Evolutionary conservation across 2,797 vertebrate genomes (phyloP), one percentile per base, ranked within the genome.

Genomic region (Hirundo rustica): DNA sequence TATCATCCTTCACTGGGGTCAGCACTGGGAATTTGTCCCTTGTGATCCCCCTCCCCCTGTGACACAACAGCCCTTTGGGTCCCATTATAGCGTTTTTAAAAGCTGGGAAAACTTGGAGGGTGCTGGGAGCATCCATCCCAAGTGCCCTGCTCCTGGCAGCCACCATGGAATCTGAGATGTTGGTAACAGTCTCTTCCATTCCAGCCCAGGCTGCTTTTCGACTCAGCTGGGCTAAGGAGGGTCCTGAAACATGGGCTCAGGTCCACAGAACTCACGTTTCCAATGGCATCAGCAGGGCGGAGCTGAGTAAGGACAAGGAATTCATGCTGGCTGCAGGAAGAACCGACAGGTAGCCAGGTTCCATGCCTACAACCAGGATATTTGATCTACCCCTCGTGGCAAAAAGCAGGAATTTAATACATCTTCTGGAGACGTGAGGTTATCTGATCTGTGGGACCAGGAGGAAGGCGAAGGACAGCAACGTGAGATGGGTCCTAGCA

Each of bases 371-470:
- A 70, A 23, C 18, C 26, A 57, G 68, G 92, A 66, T 86, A 97
- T 71, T 36, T 76, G 88, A 96, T 93, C 95, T 60, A 32, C 30
- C 58, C 54, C 88, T 78, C 32, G 34, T 44, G 94, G 89, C 77
- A 96, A 86, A 95, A 92, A 70, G 36, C 60, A 84, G 82, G 60
- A 95, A 95, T 89, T 92, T 47, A 91, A 97, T 93, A 91, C 84
- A 85, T 48, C 84, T 89, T 57, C 67, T 93, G 71, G 48, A 89
- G 70, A 86, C 34, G 10, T 8, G 42, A 75, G 73, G 91, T 84
- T 78, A 96, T 92, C 88, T 92, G 86, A 93, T 76, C 85, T 65
- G 55, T 36, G 48, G 48, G 47, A 91, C 61, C 55, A 60, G 79
- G 45, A 88, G 60, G 64, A 76, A 76, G 94, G 88, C 71, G 91